Base-by-base conservation (phyloP, 2,113 vertebrate species). In the Tragelaphus strepsiceros region DNA sequence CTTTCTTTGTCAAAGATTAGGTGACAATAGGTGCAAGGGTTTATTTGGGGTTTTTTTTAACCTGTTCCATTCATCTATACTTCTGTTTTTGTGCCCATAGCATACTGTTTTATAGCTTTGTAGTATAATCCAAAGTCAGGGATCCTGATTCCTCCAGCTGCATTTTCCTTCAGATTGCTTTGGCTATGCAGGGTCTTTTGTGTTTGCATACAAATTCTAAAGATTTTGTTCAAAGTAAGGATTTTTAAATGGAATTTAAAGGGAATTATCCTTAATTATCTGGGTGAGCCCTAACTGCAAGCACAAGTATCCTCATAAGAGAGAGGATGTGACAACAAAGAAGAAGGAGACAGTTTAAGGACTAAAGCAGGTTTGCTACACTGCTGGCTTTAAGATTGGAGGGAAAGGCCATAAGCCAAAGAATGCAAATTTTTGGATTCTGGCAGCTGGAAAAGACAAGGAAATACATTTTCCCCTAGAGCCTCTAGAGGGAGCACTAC, bases 171-270 rank as follows among this genome's bases (percentile, higher is more conserved):
- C 53, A 53, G 49, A 81, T 81, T 32, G 28, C 28, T 51, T 81
- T 81, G 78, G 5, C 78, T 81, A 53, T 81, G 53, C 30, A 51
- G 49, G 16, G 78, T 81, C 49, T 81, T 81, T 53, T 32, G 46
- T 32, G 78, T 32, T 53, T 81, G 28, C 28, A 3, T 53, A 30
- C 78, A 81, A 51, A 81, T 53, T 81, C 16, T 53, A 53, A 51
- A 12, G 7, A 81, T 51, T 53, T 53, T 53, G 32, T 82, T 82
- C 51, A 54, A 59, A 46, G 21, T 56, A 32, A 77, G 56, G 58
- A 54, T 81, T 83, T 97, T 67, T 22, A 74, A 64, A 89, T 56
- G 53, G 22, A 53, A 14, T 71, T 71, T 71, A 39, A 71, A 71
- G 32, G 13, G 43, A 58, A 10, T 82, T 74, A 64, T 7, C 46